Percentiles rank a stretch among this genome's conserved stretches.
These are phyloP conservation scores for Branchipolynoe longqiensis DNA, from an alignment of 2,888 invertebrate species.

Conservation along the genomic window DNA sequence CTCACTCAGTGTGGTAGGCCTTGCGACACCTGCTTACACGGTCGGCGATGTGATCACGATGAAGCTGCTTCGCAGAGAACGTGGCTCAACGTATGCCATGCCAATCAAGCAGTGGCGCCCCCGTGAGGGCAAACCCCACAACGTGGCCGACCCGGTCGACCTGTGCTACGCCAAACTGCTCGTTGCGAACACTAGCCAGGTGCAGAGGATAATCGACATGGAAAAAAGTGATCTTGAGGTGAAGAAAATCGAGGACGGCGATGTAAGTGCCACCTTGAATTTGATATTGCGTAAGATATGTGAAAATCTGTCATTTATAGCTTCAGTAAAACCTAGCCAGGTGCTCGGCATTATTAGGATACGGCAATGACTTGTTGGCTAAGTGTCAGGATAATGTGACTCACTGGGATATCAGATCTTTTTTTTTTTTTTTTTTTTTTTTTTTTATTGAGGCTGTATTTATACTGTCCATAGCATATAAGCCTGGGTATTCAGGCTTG, in stretches of 20 bases:
- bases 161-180: constrained; percentile 86
- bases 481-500: background rate
- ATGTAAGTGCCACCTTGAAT: too few species aligned
- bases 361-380: background rate
- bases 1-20: constrained; percentile 86
- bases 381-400: background rate
- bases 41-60: constrained; percentile 88
- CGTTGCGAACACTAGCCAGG: constrained; percentile 70
- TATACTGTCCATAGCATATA: background rate
- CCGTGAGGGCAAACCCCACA: constrained; percentile 72
- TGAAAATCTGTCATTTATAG: background rate
- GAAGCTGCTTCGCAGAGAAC: constrained; percentile 92
- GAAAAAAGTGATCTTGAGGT: constrained; percentile 87
- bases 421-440: background rate
- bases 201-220: constrained; percentile 85
- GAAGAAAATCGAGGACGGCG: constrained; percentile 85
- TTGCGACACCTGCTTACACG: constrained; percentile 75
- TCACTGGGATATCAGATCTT: background rate
- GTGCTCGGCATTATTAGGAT: background rate
- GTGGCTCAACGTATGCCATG: constrained; percentile 83
- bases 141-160: constrained; percentile 72
- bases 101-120: constrained; percentile 75
- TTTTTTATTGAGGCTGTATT: background rate
- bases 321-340: too few species aligned
- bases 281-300: background rate